Evolutionary conservation across 2,888 invertebrate species (phyloP).

Genomic region (Phymatocera aterrima): DNA sequence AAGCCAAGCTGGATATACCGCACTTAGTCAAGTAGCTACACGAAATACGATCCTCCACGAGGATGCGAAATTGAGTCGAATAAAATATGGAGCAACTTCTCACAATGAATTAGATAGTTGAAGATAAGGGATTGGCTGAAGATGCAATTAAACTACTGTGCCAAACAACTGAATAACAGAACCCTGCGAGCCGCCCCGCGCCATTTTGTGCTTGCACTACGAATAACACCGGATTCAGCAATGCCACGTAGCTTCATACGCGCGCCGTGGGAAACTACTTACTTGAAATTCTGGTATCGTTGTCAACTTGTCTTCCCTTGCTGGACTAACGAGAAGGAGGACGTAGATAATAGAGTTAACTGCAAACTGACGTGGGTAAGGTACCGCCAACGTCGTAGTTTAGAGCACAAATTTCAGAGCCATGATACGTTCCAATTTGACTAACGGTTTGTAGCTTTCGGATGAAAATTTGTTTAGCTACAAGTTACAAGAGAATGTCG

Average conservation of each 20-base stretch:
- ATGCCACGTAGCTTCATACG: neutral
- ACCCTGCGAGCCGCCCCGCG: no score
- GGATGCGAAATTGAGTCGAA: no score
- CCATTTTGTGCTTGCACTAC: neutral
- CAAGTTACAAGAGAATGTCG: no score
- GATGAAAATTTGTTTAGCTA: neutral
- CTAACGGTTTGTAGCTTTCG: neutral
- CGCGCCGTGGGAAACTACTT: constrained; percentile 9
- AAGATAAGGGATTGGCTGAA: no score
- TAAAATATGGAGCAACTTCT: no score
- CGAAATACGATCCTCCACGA: no score
- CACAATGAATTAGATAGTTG: no score
- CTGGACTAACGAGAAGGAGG: constrained; percentile 23
- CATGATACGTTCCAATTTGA: neutral
- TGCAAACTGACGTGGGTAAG: constrained; percentile 7
- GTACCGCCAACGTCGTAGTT: constrained; percentile 15
- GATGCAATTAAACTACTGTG: no score
- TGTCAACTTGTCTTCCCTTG: constrained; percentile 38
- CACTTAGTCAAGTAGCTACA: no score
- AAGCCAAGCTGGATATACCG: neutral
- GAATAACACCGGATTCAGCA: constrained; percentile 12
- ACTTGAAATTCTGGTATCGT: constrained; percentile 40
- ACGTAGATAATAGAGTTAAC: constrained; percentile 20
- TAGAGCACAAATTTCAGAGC: constrained; percentile 5
- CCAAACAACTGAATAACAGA: no score